Percentiles rank a stretch among this genome's conserved stretches.
Evolutionary conservation across 1,140 invertebrate genomes (phyloP).

Genomic region (Calephelis virginiensis): DNA sequence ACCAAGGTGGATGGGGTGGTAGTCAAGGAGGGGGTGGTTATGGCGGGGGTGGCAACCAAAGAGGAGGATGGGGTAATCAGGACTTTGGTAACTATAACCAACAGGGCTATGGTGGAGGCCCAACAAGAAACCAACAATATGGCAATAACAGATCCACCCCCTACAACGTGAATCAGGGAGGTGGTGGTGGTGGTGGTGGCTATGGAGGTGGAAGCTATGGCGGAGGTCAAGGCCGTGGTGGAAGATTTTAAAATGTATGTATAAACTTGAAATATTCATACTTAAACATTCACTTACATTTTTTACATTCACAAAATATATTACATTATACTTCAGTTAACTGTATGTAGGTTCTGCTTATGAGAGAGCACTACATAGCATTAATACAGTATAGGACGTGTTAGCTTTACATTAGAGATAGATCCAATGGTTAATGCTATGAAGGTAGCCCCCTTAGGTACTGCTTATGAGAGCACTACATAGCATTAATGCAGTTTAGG

Average conservation of each 20-base stretch:
- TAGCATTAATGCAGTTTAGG: conserved; percentile 69
- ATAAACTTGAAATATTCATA: conserved; percentile 26
- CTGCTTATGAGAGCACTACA: conserved; percentile 53
- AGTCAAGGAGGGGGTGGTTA: conserved; percentile 62
- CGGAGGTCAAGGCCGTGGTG: conserved; percentile 53
- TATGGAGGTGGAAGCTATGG: conserved; percentile 55
- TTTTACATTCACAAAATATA: conserved; percentile 29
- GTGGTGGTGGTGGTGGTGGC: conserved; percentile 63
- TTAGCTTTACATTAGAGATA: conserved; percentile 3
- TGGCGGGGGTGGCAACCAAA: conserved; percentile 54
- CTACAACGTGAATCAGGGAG: conserved; percentile 81
- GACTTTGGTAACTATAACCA: conserved; percentile 88
- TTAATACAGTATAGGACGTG: conserved; percentile 16
- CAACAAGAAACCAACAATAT: conserved; percentile 83
- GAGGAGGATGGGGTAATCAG: conserved; percentile 72
- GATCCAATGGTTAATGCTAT: conserved; percentile 29
- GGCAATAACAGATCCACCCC: conserved; percentile 81
- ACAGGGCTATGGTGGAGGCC: conserved; percentile 86
- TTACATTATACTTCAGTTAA: conserved; percentile 26
- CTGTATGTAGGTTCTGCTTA: conserved; percentile 15
- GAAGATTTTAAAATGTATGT: conserved; percentile 67
- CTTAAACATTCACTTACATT: conserved; percentile 26
- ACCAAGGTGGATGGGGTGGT: conserved; percentile 63
- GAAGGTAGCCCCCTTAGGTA: conserved; percentile 50
- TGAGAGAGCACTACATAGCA: conserved; percentile 28